Evolutionary conservation across 2,113 vertebrate species (phyloP).

Genomic region (Phaethon lepturus): DNA sequence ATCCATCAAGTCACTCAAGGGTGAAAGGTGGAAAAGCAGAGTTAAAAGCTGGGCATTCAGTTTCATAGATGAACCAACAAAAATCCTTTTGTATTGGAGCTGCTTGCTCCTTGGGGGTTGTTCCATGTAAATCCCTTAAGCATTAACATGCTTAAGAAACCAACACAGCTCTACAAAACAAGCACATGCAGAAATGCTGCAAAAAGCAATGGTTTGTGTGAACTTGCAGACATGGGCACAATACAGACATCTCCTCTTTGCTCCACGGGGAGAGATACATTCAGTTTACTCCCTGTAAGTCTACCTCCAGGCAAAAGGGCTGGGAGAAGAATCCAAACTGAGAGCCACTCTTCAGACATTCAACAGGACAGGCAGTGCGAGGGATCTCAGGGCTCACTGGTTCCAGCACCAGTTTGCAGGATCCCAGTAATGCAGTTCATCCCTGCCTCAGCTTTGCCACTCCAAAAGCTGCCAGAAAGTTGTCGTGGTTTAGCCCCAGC

Average conservation of each 20-base stretch:
- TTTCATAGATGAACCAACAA: not conserved
- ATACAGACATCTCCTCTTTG: not conserved
- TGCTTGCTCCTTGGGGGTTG: not conserved
- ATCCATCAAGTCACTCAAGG: not conserved
- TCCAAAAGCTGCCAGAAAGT: not conserved
- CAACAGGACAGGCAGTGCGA: rapidly evolving
- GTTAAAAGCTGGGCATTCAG: not conserved
- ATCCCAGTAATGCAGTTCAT: not conserved
- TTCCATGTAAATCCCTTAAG: not conserved
- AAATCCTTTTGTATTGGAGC: not conserved
- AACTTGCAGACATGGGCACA: not conserved
- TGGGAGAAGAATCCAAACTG: not conserved
- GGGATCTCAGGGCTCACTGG: not conserved
- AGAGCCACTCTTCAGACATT: not conserved
- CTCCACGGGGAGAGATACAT: rapidly evolving
- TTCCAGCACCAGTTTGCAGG: not conserved
- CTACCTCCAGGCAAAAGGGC: not conserved
- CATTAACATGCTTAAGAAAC: not conserved
- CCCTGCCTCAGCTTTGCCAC: not conserved
- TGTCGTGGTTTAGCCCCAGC: no score
- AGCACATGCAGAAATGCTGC: not conserved
- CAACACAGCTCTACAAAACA: not conserved
- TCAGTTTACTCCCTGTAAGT: not conserved
- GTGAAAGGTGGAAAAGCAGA: not conserved
- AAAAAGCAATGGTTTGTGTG: not conserved